These are phyloP conservation scores for Bombus impatiens DNA, from an alignment of 1,140 invertebrate genomes.

Conservation along the genomic window DNA sequence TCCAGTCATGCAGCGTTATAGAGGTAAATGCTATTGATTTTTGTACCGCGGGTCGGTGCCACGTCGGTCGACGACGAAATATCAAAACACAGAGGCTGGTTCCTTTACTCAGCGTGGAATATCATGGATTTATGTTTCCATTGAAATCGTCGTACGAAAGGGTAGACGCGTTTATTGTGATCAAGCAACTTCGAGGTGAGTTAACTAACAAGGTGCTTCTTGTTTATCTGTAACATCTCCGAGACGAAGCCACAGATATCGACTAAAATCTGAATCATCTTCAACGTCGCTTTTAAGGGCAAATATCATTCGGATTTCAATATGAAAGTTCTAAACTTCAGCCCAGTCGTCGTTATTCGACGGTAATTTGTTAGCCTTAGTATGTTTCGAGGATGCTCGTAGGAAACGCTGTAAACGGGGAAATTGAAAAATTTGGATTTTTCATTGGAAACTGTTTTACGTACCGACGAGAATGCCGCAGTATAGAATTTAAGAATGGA, in stretches of 20 bases:
- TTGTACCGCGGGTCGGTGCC: too few relatives aligned
- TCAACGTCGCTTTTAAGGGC: background rate
- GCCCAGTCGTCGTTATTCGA: background rate
- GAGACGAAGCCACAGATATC: too few relatives aligned
- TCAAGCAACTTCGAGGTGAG: background rate
- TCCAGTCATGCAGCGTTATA: background rate
- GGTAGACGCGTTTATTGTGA: background rate
- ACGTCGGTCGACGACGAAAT: background rate
- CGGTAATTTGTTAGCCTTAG: rapidly evolving
- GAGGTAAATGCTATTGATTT: constrained; percentile 39
- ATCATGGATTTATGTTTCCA: background rate
- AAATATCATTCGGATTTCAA: background rate
- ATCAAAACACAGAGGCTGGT: background rate
- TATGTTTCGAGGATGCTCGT: rapidly evolving
- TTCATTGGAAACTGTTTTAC: too few relatives aligned
- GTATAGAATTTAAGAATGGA: too few relatives aligned
- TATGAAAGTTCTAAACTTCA: background rate
- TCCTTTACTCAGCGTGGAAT: background rate
- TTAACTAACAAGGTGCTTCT: too few relatives aligned
- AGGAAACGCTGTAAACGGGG: too few relatives aligned
- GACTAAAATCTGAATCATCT: background rate
- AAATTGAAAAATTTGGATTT: background rate
- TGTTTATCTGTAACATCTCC: background rate
- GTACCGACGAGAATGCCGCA: rapidly evolving
- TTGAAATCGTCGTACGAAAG: too few relatives aligned